Percentiles rank a stretch among this genome's conserved stretches.
Evolutionary conservation across 2,888 invertebrate genomes (phyloP).

Genomic region (Eustalomyia histrio): DNA sequence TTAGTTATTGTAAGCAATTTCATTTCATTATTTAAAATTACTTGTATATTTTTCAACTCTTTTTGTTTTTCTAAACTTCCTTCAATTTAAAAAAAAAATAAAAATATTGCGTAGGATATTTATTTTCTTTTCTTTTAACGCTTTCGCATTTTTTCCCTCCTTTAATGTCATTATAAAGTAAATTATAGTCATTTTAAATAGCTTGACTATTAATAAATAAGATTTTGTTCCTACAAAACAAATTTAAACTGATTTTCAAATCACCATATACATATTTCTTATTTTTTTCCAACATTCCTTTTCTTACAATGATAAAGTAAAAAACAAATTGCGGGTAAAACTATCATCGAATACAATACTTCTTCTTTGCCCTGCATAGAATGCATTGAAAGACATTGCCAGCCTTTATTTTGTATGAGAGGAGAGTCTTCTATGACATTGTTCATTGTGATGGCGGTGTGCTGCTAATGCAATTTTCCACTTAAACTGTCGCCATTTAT

Average conservation of each 20-base stretch:
- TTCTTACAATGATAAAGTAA: slow-evolving; percentile 35
- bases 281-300: background rate
- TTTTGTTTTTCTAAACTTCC: slow-evolving; percentile 10
- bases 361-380: slow-evolving; percentile 14
- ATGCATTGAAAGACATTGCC: background rate
- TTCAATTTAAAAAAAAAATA: too few species aligned
- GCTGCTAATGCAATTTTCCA: slow-evolving; percentile 68
- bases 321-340: slow-evolving; percentile 38
- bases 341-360: slow-evolving; percentile 40
- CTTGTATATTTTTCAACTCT: too few species aligned
- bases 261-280: slow-evolving; percentile 60
- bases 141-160: slow-evolving; percentile 32
- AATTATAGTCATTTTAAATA: slow-evolving; percentile 64
- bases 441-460: slow-evolving; percentile 39
- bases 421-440: background rate
- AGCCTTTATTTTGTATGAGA: background rate
- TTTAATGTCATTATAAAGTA: slow-evolving; percentile 56
- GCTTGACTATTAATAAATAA: slow-evolving; percentile 63
- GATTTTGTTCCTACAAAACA: slow-evolving; percentile 44
- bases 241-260: slow-evolving; percentile 65
- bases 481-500: slow-evolving; percentile 67
- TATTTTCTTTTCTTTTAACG: too few species aligned
- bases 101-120: too few species aligned
- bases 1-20: too few species aligned
- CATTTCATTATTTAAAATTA: too few species aligned